These are phyloP conservation scores for Tiaroga cobitis DNA, from an alignment of 2,797 vertebrate genomes.

Conservation along the genomic window DNA sequence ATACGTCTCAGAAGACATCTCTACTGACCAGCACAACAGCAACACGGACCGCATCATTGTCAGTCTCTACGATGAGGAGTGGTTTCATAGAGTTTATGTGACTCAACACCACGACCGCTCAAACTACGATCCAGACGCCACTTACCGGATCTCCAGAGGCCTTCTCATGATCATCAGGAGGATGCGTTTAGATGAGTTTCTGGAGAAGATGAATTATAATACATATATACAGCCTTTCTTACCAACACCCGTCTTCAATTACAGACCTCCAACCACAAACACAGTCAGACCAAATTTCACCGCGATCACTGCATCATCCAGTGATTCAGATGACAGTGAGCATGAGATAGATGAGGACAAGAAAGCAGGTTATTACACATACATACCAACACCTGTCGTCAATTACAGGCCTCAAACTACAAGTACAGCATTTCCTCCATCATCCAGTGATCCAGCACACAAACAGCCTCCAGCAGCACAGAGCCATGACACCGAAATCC, in stretches of 20 bases:
- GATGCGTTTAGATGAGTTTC: background rate
- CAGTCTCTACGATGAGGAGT: background rate
- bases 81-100: background rate
- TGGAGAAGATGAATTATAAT: background rate
- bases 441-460: background rate
- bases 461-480: background rate
- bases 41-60: constrained; percentile 17
- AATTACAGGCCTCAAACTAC: background rate
- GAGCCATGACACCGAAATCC: background rate
- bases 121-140: constrained; percentile 5
- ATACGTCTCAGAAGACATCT: fast-evolving
- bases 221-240: too few relatives aligned
- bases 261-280: background rate
- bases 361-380: background rate
- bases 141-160: constrained; percentile 9
- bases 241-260: too few relatives aligned
- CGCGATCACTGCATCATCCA: background rate
- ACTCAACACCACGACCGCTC: background rate
- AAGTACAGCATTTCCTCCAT: background rate
- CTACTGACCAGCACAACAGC: background rate
- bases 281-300: fast-evolving
- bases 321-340: background rate
- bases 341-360: background rate
- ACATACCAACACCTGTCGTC: background rate
- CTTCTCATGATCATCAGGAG: constrained; percentile 27